Conservation (phyloP, 2,113 vertebrate genomes). For the Neodon shergylaensis region DNA sequence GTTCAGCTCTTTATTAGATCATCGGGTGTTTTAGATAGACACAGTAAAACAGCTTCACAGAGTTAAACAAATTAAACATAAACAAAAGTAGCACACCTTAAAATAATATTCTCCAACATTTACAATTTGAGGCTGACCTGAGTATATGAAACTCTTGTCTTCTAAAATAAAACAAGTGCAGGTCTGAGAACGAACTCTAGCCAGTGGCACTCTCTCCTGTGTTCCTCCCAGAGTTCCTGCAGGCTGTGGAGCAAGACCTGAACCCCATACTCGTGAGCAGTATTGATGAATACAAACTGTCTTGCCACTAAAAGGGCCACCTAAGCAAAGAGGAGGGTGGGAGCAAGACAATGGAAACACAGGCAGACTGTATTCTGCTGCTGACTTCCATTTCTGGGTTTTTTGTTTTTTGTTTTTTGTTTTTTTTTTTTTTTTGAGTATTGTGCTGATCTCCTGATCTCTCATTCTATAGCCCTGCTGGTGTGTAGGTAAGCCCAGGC, state of each 20-base stretch:
- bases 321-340: not conserved
- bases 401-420: not conserved
- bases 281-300: not conserved
- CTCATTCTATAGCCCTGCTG: not conserved
- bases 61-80: too few species aligned
- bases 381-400: not conserved
- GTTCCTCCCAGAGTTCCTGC: not conserved
- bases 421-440: not conserved
- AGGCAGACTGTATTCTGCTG: not conserved
- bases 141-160: not conserved
- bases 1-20: too few species aligned
- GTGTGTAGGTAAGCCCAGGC: not conserved
- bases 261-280: not conserved
- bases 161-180: not conserved
- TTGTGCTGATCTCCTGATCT: not conserved
- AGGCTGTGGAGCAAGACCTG: not conserved
- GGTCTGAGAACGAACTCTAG: not conserved
- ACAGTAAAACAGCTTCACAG: too few species aligned
- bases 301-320: not conserved
- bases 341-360: not conserved
- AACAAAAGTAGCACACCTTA: too few species aligned
- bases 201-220: not conserved
- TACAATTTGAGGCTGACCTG: not conserved
- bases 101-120: too few species aligned
- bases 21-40: too few species aligned